Base-by-base conservation (phyloP, 2,797 vertebrate genomes). In the Takifugu ocellatus region DNA sequence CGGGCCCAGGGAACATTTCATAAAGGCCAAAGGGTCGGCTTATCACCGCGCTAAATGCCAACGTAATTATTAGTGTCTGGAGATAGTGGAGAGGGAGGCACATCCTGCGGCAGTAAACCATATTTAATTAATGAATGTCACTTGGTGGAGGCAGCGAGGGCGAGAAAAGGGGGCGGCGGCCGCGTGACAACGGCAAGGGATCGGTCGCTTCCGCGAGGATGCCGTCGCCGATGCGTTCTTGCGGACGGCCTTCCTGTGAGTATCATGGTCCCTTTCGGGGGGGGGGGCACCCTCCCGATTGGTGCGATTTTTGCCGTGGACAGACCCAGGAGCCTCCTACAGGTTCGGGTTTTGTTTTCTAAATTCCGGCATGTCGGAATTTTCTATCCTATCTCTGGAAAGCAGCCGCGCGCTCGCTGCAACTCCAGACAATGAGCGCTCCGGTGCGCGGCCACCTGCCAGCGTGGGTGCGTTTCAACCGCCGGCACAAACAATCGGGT, bases 31-130 rank as follows among this genome's bases (percentile, higher is more conserved):
- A 82, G 89, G 88, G 88, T 84, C 64, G 77, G 77, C 83, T 87
- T 87, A 89, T 89, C 84, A 83, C 66, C 21, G 68, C 85, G 87
- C 85, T 91, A 92, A 92, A 91, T 91, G 91, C 88, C 91, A 92
- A 90, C 88, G 89, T 91, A 91, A 91, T 92, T 92, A 92, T 90
- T 88, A 89, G 85, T 84, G 87, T 90, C 89, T 90, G 84, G 79
- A 85, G 85, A 90, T 84, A 83, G 83, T 78, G 75, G 71, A 81
- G 81, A 85, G 70, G 84, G 76, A 86, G 78, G 79, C 70, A 75
- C 76, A 79, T 88, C 88, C 87, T 72, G 78, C 72, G 79, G 86
- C 84, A 81, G 72, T 73, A 84, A 80, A 85, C 79, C 82, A 79
- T 88, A 89, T 88, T 90, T 88, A 88, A 90, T 90, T 89, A 88